phyloP scores from a whole-genome alignment of 2,888 invertebrate species.

The Lepetodrilus schrolli region DNA sequence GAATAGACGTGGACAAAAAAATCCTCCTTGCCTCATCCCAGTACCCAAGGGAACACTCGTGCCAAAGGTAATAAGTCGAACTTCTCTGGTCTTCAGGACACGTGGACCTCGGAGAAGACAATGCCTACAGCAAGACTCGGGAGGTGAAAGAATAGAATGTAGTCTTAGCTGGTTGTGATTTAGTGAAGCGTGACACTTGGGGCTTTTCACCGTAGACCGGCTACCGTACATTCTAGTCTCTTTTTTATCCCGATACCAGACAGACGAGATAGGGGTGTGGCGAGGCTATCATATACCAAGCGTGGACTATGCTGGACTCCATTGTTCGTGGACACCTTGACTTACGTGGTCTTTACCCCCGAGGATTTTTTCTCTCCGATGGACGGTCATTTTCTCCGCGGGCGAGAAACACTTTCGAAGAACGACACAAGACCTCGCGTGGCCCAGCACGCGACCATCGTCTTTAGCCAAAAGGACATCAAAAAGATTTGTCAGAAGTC shows the following conservation, averaged over 20 bases:
- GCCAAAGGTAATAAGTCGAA: conserved; percentile 8
- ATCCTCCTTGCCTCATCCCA: background rate
- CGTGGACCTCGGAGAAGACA: conserved; percentile 17
- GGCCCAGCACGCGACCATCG: conserved; percentile 5
- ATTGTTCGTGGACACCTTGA: conserved; percentile 2
- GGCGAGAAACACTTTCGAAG: background rate
- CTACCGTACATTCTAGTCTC: background rate
- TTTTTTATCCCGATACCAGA: background rate
- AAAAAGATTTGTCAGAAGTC: conserved; percentile 11
- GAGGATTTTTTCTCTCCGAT: background rate
- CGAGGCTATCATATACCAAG: conserved; percentile 5
- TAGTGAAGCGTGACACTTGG: background rate
- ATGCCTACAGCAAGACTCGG: background rate
- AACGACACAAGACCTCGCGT: background rate
- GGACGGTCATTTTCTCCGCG: background rate
- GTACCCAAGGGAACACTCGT: background rate
- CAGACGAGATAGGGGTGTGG: conserved; percentile 9
- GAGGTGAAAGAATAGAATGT: too few species aligned
- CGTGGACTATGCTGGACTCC: background rate
- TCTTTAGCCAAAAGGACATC: conserved; percentile 1
- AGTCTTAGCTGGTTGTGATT: too few species aligned
- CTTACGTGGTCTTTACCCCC: background rate
- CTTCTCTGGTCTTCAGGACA: background rate
- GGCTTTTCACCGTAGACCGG: background rate
- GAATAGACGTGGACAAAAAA: background rate